Evolutionary conservation across 92 coral and sea anemone genomes (phyloP), one percentile per base, ranked within the genome.

Genomic region (Palythoa grandiflora): DNA sequence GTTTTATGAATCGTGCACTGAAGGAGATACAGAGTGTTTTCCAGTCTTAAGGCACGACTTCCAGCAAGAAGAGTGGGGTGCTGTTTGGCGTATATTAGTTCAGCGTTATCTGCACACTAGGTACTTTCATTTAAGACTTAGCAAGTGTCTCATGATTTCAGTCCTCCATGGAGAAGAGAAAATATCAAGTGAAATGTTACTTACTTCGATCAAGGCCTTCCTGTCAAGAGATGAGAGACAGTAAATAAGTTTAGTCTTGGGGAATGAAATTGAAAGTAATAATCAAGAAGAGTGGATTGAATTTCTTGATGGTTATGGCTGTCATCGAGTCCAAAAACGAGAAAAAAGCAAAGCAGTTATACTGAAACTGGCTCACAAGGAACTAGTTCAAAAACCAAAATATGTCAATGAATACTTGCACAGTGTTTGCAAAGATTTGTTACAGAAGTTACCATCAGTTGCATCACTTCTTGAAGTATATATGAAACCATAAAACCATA

Each of bases 321-420:
- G 91, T 77, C 78, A 84, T 87, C 74, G 84, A 72, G 50, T 91
- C 53, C 96, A 92, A 50, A 89, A 71, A 54, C 89, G 79, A 85
- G 96, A 80, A 51, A 63, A 93, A 10, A 40, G 72, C 68, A 72
- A 71, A 68, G 83, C 83, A 72, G 48, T 76, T 3, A 75, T 93
- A 3, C 53, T 91, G n/a, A 89, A 91, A 83, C 84, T 91, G n/a
- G 96, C 89, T 79, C 94, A 93, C 83, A 93, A 91, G 71, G 94
- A 93, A 89, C 79, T 68, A 38, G 73, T 93, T 35, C 96, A 93
- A 86, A 77, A 80, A 38, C 21, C 85, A n/a, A 89, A 15, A 54
- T 54, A 85, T 65, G 75, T 93, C 17, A 91, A 90, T 40, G 93
- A 93, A 38, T 60, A 92, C 85, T 90, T 89, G 89, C 71, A 79